Percentiles rank a stretch among this genome's conserved stretches.
phyloP scores from a whole-genome alignment of 2,888 invertebrate genomes.

The Clitarchus hookeri region DNA sequence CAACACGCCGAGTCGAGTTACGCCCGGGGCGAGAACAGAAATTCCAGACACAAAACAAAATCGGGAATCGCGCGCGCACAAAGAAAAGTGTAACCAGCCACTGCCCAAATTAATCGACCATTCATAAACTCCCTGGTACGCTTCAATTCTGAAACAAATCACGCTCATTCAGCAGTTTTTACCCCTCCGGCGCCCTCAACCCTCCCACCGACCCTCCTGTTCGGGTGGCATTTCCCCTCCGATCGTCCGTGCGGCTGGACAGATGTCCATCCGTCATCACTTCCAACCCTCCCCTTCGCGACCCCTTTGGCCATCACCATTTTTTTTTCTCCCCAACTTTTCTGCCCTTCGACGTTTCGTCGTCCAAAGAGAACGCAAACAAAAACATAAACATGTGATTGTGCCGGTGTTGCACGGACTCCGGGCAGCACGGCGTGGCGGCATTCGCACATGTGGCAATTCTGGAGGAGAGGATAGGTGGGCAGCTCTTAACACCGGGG shows the following conservation, averaged over 20 bases:
- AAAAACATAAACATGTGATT: constrained; percentile 9
- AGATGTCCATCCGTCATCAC: constrained; percentile 10
- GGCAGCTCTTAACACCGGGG: too few species aligned
- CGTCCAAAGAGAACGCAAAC: neutral
- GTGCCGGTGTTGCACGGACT: neutral
- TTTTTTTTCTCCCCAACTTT: neutral
- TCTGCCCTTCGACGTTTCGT: neutral
- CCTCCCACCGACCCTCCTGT: neutral
- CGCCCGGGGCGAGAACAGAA: neutral
- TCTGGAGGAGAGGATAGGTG: too few species aligned
- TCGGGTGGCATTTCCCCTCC: neutral
- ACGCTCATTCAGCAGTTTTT: constrained; percentile 24
- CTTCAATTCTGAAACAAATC: constrained; percentile 25
- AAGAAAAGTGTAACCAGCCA: neutral
- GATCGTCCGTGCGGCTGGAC: neutral
- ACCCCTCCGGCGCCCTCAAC: neutral
- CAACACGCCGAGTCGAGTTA: neutral
- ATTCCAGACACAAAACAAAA: constrained; percentile 2
- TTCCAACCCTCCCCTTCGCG: neutral
- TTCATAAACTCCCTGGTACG: constrained; percentile 16
- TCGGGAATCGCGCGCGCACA: neutral
- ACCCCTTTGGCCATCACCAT: neutral
- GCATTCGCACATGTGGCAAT: too few species aligned
- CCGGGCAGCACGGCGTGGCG: neutral
- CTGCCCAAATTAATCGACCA: constrained; percentile 19